Evolutionary conservation across 2,113 vertebrate genomes (phyloP).

Genomic region (Anseranas semipalmata): DNA sequence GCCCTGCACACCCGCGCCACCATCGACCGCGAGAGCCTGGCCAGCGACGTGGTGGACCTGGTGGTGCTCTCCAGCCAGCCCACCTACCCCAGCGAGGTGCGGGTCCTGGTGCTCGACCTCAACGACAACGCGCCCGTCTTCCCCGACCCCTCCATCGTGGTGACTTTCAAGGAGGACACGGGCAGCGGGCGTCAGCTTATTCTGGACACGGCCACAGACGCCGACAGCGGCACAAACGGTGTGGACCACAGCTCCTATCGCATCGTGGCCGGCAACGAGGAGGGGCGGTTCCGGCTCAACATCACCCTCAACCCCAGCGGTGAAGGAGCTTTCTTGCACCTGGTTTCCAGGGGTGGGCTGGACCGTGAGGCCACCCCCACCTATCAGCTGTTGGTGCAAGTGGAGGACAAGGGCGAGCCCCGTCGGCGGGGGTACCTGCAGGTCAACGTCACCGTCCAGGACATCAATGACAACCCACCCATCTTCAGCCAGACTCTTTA

Average conservation of each 20-base stretch:
- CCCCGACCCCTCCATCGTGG: slow-evolving; percentile 91
- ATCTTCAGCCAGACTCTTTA: slow-evolving; percentile 89
- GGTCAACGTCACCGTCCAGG: slow-evolving; percentile 95
- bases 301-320: slow-evolving; percentile 97
- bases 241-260: slow-evolving; percentile 95
- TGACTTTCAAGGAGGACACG: slow-evolving; percentile 96
- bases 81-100: slow-evolving; percentile 95
- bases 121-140: slow-evolving; percentile 97
- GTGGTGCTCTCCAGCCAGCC: slow-evolving; percentile 98
- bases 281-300: slow-evolving; percentile 91
- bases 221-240: slow-evolving; percentile 92
- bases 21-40: slow-evolving; percentile 91
- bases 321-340: slow-evolving; percentile 95
- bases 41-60: slow-evolving; percentile 91
- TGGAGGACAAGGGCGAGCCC: slow-evolving; percentile 94
- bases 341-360: slow-evolving; percentile 91
- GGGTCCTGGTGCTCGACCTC: slow-evolving; percentile 92
- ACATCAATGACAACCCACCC: slow-evolving; percentile 96
- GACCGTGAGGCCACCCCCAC: slow-evolving; percentile 88
- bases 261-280: slow-evolving; percentile 91
- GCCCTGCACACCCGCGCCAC: slow-evolving; percentile 88
- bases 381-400: slow-evolving; percentile 92
- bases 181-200: slow-evolving; percentile 96
- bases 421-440: slow-evolving; percentile 91
- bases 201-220: slow-evolving; percentile 93